Percentiles rank a stretch among this genome's conserved stretches.
These are phyloP conservation scores for Lycopodina hypogea DNA, from an alignment of 37 sponge, comb jelly and placozoan species.

Conservation along the genomic window DNA sequence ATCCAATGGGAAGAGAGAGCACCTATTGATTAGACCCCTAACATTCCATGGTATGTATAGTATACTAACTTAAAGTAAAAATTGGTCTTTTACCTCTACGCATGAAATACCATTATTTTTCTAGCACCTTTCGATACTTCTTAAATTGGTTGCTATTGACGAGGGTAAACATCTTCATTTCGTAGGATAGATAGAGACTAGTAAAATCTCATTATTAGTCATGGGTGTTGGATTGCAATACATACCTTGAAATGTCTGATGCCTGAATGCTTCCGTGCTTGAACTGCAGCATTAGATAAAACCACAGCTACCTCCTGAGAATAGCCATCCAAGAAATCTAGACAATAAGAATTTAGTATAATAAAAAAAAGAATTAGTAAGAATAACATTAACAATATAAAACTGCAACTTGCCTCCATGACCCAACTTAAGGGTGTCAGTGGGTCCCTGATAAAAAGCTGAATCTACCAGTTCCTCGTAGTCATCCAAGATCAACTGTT, in stretches of 20 bases:
- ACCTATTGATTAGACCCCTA: too few species aligned
- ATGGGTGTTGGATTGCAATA: background rate
- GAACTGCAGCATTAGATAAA: slow-evolving; percentile 15
- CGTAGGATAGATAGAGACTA: too few species aligned
- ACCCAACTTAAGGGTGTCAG: slow-evolving; percentile 51
- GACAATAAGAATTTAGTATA: background rate
- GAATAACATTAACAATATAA: background rate
- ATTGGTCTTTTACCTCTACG: too few species aligned
- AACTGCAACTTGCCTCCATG: slow-evolving; percentile 18
- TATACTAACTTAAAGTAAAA: too few species aligned
- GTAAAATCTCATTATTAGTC: too few species aligned
- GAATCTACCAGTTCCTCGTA: slow-evolving; percentile 45
- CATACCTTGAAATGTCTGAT: slow-evolving; percentile 28
- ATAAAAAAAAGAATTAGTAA: background rate
- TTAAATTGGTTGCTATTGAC: too few species aligned
- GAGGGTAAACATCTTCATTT: too few species aligned
- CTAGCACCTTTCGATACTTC: too few species aligned
- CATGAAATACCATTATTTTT: too few species aligned
- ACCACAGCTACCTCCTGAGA: slow-evolving; percentile 25
- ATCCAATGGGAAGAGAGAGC: too few species aligned
- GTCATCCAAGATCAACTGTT: slow-evolving; percentile 37
- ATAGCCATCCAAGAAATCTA: slow-evolving; percentile 17
- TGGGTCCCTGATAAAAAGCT: slow-evolving; percentile 28
- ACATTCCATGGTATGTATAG: too few species aligned
- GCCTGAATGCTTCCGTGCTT: background rate